Evolutionary conservation across 2,113 vertebrate genomes (phyloP), one percentile per base, ranked within the genome.

Genomic region (Callorhinus ursinus): DNA sequence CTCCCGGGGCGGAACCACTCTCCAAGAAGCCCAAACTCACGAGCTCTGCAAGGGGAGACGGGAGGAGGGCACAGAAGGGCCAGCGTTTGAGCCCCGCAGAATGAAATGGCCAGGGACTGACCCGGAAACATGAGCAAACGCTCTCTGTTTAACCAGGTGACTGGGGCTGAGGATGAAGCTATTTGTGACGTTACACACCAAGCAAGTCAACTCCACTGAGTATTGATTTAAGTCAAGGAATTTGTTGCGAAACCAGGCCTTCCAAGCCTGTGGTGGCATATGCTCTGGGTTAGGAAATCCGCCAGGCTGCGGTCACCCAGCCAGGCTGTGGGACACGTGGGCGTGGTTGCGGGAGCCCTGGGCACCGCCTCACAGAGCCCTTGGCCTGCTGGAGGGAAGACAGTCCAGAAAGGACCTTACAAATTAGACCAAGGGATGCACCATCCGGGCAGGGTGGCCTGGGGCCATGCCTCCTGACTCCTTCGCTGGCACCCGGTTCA

Each of bases 21-120:
- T 94, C 98, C 95, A 98, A 4, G 49, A 98, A 98, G 26, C 98
- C 98, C 88, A 98, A 18, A 4, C 84, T 96, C 13, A 10, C 33
- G 13, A 98, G 91, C 80, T 98, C 98, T 98, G 87, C 0, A 26
- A 3, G 28, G 28, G 19, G 26, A 12, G 46, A 85, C 53, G 31
- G 0, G 59, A 5, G 51, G 61, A 36, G 46, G 51, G 46, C 8
- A 1, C 10, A 14, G 24, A 1, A 8, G 15, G 26, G 28, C 55
- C 3, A 9, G 19, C 0, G 22, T 0, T 9, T 21, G 57, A 42
- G 15, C 33, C 39, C 5, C 0, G 1, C 19, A 13, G 5, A 10
- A 26, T 2, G 26, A 2, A 19, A 13, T 24, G 42, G 22, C 83
- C 42, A 1, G 3, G 0, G 5, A 14, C 10, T 1, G 2, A 3